A percentile compares a stretch with the other conserved stretches of the same genome.
phyloP scores from a whole-genome alignment of 2,888 invertebrate species.

The Pemphredon lugubris region DNA sequence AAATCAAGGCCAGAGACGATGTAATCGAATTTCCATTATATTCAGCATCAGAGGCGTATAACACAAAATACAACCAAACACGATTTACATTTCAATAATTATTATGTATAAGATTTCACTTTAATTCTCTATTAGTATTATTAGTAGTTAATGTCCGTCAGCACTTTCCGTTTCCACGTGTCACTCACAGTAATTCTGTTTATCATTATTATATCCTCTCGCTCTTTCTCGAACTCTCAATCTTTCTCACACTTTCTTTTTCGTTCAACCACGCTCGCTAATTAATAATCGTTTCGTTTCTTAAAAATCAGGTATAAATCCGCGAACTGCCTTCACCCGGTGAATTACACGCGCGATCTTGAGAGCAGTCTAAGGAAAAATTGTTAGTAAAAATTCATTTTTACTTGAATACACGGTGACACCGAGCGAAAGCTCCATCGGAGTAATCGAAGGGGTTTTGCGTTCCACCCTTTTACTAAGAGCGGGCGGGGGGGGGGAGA shows the following conservation, averaged over 20 bases:
- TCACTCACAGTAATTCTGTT: slow-evolving; percentile 33
- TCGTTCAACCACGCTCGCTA: slow-evolving; percentile 30
- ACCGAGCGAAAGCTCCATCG: slow-evolving; percentile 10
- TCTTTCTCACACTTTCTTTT: slow-evolving; percentile 19
- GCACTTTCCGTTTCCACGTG: slow-evolving; percentile 43
- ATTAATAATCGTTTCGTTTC: slow-evolving; percentile 40
- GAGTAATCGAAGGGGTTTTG: background rate
- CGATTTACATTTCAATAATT: slow-evolving; percentile 73
- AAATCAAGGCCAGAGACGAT: slow-evolving; percentile 8
- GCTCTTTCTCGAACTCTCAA: slow-evolving; percentile 11
- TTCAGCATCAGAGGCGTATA: slow-evolving; percentile 75
- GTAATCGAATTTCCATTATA: slow-evolving; percentile 75
- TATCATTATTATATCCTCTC: slow-evolving; percentile 27
- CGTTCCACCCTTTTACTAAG: too few relatives aligned
- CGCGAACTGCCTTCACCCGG: slow-evolving; percentile 13
- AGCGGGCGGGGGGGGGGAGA: too few relatives aligned
- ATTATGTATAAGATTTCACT: slow-evolving; percentile 71
- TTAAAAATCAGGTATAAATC: slow-evolving; percentile 60
- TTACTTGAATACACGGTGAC: background rate
- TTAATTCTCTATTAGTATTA: slow-evolving; percentile 65
- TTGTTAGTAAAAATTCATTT: slow-evolving; percentile 25
- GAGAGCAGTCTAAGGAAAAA: slow-evolving; percentile 29
- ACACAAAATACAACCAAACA: slow-evolving; percentile 78
- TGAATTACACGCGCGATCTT: slow-evolving; percentile 28
- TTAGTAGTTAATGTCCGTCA: slow-evolving; percentile 57